These are phyloP conservation scores for Alligator sinensis DNA, from an alignment of 2,113 vertebrate species.

Conservation along the genomic window DNA sequence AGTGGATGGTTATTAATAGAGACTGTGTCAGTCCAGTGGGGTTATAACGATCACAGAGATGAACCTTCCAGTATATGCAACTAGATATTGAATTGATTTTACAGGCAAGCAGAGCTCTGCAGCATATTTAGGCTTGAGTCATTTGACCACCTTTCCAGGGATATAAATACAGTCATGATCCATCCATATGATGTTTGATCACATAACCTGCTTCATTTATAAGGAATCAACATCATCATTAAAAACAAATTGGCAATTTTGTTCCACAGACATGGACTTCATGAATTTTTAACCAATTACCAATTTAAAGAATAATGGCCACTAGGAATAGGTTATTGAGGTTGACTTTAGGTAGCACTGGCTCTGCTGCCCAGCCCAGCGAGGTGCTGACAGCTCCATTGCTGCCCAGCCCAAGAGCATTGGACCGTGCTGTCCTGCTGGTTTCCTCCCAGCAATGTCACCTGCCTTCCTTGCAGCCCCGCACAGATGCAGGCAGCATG, in stretches of 20 bases:
- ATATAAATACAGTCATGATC: background rate
- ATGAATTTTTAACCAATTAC: background rate
- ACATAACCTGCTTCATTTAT: background rate
- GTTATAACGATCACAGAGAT: background rate
- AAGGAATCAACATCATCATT: background rate
- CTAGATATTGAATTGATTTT: background rate
- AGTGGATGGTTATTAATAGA: background rate
- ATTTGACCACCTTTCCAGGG: background rate
- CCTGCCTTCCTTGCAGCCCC: no score
- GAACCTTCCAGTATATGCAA: background rate
- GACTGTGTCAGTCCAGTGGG: background rate
- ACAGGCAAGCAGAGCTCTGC: background rate
- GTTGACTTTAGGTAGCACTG: no score
- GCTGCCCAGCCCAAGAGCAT: no score
- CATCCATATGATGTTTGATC: background rate
- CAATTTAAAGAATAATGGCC: no score
- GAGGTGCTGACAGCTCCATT: no score
- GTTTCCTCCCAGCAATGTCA: no score
- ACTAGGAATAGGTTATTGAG: background rate
- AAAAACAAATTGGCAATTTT: background rate
- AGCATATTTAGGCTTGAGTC: background rate
- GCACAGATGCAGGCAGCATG: no score
- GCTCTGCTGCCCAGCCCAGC: no score
- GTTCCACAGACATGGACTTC: background rate
- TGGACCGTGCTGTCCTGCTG: no score